Percentiles rank a stretch among this genome's conserved stretches.
phyloP scores from a whole-genome alignment of 2,113 vertebrate species.

The Boulengeromyrus knoepffleri region DNA sequence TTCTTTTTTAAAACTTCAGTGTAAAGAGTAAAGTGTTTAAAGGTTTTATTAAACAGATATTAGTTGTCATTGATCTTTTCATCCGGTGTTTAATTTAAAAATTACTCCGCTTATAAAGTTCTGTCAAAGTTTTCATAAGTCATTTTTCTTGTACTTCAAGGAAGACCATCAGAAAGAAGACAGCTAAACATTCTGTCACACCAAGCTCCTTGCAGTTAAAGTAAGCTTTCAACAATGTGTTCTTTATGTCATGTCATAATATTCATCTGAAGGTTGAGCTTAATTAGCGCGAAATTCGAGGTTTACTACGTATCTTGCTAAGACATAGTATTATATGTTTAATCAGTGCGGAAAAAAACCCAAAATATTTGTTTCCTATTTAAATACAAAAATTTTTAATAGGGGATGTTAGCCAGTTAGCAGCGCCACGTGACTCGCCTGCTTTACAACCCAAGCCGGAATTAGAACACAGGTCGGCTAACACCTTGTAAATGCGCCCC shows the following conservation, averaged over 20 bases:
- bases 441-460: no score
- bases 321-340: background rate
- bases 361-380: no score
- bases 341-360: background rate
- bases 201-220: background rate
- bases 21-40: background rate
- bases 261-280: background rate
- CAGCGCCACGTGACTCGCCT: no score
- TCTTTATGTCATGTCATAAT: background rate
- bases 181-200: background rate
- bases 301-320: background rate
- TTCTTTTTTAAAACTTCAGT: background rate
- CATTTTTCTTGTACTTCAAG: background rate
- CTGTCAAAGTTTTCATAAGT: background rate
- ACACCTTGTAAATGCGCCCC: background rate
- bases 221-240: background rate
- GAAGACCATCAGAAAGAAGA: background rate
- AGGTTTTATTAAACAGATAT: background rate
- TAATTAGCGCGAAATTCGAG: background rate
- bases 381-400: no score
- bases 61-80: background rate
- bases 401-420: no score
- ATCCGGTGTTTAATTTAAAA: background rate
- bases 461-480: background rate
- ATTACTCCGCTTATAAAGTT: background rate